phyloP scores from a whole-genome alignment of 2,797 vertebrate genomes.

The Lemur catta region DNA sequence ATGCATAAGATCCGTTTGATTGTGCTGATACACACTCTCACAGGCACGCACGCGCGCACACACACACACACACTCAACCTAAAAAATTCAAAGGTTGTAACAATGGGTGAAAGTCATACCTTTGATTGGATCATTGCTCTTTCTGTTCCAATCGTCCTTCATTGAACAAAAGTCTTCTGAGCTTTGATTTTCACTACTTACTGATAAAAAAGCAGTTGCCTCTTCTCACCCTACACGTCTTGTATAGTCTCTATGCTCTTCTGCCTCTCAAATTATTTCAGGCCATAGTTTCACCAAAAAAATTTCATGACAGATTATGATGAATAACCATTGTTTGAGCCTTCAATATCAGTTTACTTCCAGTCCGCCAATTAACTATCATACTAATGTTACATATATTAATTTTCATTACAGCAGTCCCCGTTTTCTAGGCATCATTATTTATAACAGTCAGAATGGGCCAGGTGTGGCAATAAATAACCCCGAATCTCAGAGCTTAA shows the following conservation, averaged over 20 bases:
- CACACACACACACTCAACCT: not conserved
- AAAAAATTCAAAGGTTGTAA: not conserved
- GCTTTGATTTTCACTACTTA: not conserved
- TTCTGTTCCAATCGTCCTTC: not conserved
- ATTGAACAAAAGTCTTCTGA: not conserved
- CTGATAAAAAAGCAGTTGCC: not conserved
- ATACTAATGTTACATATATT: not conserved
- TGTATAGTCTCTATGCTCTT: not conserved
- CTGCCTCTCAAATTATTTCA: not conserved
- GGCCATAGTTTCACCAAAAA: not conserved
- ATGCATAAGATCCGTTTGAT: not conserved
- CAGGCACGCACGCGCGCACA: rapidly evolving
- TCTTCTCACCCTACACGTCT: not conserved
- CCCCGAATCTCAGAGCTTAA: not conserved
- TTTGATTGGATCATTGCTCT: not conserved
- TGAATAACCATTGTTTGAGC: not conserved
- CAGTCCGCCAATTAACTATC: not conserved
- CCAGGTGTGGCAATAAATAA: not conserved
- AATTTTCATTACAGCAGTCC: not conserved
- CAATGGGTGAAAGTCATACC: not conserved
- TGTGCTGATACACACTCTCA: not conserved
- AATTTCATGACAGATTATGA: not conserved
- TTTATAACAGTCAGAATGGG: not conserved
- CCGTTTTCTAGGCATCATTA: not conserved
- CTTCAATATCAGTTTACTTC: not conserved